phyloP scores from a whole-genome alignment of 2,797 vertebrate genomes.

The Zenarchopterus dispar region DNA sequence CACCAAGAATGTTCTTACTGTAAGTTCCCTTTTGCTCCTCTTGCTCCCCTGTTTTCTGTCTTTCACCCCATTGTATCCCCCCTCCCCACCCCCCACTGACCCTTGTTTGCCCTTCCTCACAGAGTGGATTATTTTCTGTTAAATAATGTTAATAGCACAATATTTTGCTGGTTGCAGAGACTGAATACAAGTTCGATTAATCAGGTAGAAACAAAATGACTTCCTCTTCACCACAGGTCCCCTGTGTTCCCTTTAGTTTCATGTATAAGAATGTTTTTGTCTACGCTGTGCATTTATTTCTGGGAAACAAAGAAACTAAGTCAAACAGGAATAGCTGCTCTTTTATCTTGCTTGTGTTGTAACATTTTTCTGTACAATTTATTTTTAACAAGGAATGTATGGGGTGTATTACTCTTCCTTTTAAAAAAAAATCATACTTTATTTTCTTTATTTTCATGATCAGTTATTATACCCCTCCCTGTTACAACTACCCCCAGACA shows the following conservation, averaged over 20 bases:
- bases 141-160: constrained; percentile 61
- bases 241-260: constrained; percentile 47
- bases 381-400: constrained; percentile 42
- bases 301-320: constrained; percentile 49
- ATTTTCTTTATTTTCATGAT: neutral
- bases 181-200: constrained; percentile 63
- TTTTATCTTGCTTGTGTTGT: constrained; percentile 56
- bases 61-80: constrained; percentile 12
- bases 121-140: constrained; percentile 47
- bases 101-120: constrained; percentile 29
- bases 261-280: constrained; percentile 43
- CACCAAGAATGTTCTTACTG: constrained; percentile 54
- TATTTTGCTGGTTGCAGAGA: constrained; percentile 30
- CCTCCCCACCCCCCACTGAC: constrained; percentile 13
- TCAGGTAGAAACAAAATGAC: constrained; percentile 66
- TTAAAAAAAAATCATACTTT: constrained; percentile 11
- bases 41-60: constrained; percentile 23
- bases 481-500: too few relatives aligned
- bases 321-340: constrained; percentile 61
- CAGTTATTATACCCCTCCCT: neutral
- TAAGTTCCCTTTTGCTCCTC: constrained; percentile 35
- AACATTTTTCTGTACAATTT: constrained; percentile 40
- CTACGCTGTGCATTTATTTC: constrained; percentile 61
- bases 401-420: constrained; percentile 27
- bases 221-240: constrained; percentile 45